phyloP scores from a whole-genome alignment of 2,888 invertebrate species.

The Orchestes rusci region DNA sequence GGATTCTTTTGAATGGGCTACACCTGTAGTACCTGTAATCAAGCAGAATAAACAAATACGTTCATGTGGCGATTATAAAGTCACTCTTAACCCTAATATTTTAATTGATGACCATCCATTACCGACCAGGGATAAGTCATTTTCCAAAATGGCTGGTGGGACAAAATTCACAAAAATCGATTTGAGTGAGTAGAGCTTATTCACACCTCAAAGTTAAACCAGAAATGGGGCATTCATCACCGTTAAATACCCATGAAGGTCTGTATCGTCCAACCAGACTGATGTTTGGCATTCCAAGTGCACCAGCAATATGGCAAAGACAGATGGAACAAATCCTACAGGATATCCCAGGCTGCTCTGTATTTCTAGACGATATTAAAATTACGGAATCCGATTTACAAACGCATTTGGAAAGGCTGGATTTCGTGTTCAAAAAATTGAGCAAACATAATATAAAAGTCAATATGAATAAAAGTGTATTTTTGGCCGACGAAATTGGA shows the following conservation, averaged over 20 bases:
- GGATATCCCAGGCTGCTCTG: too few relatives aligned
- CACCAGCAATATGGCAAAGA: slow-evolving; percentile 25
- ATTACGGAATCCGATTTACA: too few relatives aligned
- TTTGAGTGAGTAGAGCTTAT: slow-evolving; percentile 35
- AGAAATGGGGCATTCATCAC: slow-evolving; percentile 30
- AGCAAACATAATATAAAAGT: background rate
- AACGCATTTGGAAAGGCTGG: too few relatives aligned
- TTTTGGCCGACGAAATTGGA: background rate
- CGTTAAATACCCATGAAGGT: slow-evolving; percentile 37
- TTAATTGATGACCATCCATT: slow-evolving; percentile 14
- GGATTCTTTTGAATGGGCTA: slow-evolving; percentile 21
- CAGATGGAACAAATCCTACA: too few relatives aligned
- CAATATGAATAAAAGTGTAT: slow-evolving; percentile 1
- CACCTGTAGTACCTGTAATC: slow-evolving; percentile 21
- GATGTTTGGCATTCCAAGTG: slow-evolving; percentile 33
- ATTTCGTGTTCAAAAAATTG: too few relatives aligned
- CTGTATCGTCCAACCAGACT: slow-evolving; percentile 34
- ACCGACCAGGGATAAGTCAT: slow-evolving; percentile 21
- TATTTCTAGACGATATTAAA: too few relatives aligned
- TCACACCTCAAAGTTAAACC: slow-evolving; percentile 34
- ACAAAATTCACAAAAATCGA: slow-evolving; percentile 32
- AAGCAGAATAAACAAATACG: slow-evolving; percentile 17
- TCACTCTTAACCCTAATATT: slow-evolving; percentile 12
- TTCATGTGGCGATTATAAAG: slow-evolving; percentile 21
- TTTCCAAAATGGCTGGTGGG: slow-evolving; percentile 27